A percentile compares a stretch with the other conserved stretches of the same genome.
These are phyloP conservation scores for Propithecus deckenii DNA, from an alignment of 2,797 vertebrate species.

Conservation along the genomic window DNA sequence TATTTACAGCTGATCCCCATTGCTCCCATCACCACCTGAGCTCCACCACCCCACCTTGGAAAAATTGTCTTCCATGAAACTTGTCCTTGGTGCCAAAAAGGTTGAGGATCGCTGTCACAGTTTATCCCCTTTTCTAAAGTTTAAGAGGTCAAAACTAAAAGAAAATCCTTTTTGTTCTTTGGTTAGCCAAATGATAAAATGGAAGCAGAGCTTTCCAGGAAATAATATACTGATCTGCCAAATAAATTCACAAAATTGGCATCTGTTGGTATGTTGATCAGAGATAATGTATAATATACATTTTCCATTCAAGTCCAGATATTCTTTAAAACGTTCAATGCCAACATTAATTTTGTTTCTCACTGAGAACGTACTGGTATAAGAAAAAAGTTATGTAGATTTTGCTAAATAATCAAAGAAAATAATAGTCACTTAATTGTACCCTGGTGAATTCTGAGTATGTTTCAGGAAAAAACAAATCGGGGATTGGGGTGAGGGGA, in stretches of 20 bases:
- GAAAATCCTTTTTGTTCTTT: not conserved
- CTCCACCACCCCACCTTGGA: too few species aligned
- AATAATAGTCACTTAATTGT: slow-evolving; percentile 7
- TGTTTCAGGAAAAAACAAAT: not conserved
- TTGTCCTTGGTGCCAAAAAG: too few species aligned
- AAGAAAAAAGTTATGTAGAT: not conserved
- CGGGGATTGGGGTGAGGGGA: not conserved
- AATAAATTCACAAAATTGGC: not conserved
- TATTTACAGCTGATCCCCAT: too few species aligned
- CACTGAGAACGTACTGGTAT: not conserved
- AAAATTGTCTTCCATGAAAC: too few species aligned
- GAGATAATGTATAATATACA: not conserved
- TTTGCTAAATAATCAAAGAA: not conserved
- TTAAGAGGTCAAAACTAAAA: slow-evolving; percentile 26
- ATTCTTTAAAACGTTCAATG: slow-evolving; percentile 9
- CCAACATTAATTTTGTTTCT: slow-evolving; percentile 25
- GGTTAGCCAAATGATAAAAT: not conserved
- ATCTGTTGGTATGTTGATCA: not conserved
- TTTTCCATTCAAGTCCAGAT: not conserved
- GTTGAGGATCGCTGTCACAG: too few species aligned
- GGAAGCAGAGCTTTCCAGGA: not conserved
- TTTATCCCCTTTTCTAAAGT: not conserved
- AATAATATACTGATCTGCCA: not conserved
- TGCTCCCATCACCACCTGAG: too few species aligned
- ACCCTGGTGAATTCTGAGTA: not conserved